Evolutionary conservation across 2,113 vertebrate genomes (phyloP), one percentile per base, ranked within the genome.

Genomic region (Orthonyx spaldingii): DNA sequence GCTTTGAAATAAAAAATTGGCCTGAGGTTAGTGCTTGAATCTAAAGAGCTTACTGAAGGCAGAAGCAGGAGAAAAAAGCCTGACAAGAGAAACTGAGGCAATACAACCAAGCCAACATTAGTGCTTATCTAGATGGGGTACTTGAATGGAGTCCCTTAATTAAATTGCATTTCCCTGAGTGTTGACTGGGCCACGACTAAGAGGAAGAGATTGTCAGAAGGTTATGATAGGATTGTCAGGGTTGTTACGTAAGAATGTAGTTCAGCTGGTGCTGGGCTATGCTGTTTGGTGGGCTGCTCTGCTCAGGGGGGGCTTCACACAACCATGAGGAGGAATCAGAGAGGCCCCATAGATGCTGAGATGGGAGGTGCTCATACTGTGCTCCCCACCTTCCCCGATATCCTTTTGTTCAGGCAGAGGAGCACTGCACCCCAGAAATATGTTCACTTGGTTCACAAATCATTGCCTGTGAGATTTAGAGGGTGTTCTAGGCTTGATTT

Each of bases 1-100:
- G 60, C 79, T 96, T 90, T 86, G 72, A 96, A 95, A 96, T 90
- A 90, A 88, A 88, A 95, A 90, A 70, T 33, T 86, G 63, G 27
- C 68, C 47, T 75, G 79, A 90, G 84, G 64, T 89, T 66, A 89
- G 60, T 55, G 41, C 88, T 96, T 93, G 76, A 92, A 81, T 90
- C 72, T 85, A 52, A 93, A 88, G 63, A 90, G 35, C 52, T 66
- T 95, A 59, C 47, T 3, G 1, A 74, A 95, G 44, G 80, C 33
- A 84, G 68, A 65, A 61, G 16, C 4, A 5, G 12, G 3, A 11
- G 3, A 7, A 30, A 61, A 56, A 63, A 55, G 22, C 57, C 30
- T 69, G 19, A 12, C 23, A 74, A 28, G 39, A 80, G 79, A 96
- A 96, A 95, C 79, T 77, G 82, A 96, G 93, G 76, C 52, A 70